Conservation (phyloP, 2,888 invertebrate genomes). For the Leptopilina syphax region DNA sequence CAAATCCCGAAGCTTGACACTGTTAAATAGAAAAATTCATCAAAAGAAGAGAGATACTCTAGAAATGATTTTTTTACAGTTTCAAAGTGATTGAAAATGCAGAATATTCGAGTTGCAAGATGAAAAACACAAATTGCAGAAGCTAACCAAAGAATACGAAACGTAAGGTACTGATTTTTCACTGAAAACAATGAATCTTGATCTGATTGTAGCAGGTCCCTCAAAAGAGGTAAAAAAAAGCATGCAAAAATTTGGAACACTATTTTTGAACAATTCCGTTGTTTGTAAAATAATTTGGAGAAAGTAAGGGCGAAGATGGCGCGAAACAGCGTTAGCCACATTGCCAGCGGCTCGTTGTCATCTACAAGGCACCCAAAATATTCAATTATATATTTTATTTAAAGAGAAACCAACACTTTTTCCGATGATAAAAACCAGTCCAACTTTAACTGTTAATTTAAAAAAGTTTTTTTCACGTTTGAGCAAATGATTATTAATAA, state of each 20-base stretch:
- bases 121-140: constrained; percentile 42
- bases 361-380: constrained; percentile 53
- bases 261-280: constrained; percentile 7
- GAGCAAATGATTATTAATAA: constrained; percentile 65
- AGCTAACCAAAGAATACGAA: constrained; percentile 62
- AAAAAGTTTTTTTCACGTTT: constrained; percentile 56
- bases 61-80: constrained; percentile 48
- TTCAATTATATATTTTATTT: constrained; percentile 25
- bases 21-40: not conserved
- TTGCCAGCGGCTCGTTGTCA: constrained; percentile 67
- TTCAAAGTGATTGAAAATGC: constrained; percentile 28
- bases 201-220: not conserved
- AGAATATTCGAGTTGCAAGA: constrained; percentile 45
- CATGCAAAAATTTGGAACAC: constrained; percentile 35
- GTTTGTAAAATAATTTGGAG: constrained; percentile 50
- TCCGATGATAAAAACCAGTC: constrained; percentile 55
- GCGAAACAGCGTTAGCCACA: constrained; percentile 74
- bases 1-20: constrained; percentile 14
- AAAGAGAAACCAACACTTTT: constrained; percentile 45
- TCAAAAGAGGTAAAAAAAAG: not conserved
- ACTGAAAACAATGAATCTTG: not conserved
- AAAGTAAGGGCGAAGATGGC: constrained; percentile 78
- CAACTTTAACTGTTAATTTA: constrained; percentile 60
- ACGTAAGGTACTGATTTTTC: not conserved
- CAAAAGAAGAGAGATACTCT: not conserved